Evolutionary conservation across 2,888 invertebrate genomes (phyloP).

Genomic region (Diogma glabrata): DNA sequence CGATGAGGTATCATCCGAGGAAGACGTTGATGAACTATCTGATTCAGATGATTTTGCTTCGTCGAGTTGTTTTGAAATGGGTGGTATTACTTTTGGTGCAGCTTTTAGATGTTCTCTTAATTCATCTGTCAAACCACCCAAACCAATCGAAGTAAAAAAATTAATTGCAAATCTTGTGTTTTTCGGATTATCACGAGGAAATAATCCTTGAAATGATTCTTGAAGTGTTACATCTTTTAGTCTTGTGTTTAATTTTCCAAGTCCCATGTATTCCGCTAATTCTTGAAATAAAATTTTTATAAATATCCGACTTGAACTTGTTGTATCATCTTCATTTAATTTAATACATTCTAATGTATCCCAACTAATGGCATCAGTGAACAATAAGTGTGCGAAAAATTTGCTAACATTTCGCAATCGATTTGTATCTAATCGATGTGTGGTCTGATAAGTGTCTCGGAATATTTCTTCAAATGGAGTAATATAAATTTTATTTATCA

Average conservation of each 20-base stretch:
- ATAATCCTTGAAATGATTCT: constrained; percentile 77
- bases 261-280: constrained; percentile 90
- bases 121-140: constrained; percentile 93
- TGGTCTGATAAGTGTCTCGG: constrained; percentile 86
- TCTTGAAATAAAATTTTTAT: constrained; percentile 97
- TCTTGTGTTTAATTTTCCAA: constrained; percentile 79
- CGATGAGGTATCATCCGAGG: constrained; percentile 15
- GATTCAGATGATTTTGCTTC: constrained; percentile 20
- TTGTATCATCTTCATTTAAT: constrained; percentile 94
- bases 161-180: constrained; percentile 97
- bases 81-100: constrained; percentile 31
- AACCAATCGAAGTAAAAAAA: constrained; percentile 92
- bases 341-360: constrained; percentile 79
- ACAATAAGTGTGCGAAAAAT: constrained; percentile 90
- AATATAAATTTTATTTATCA: constrained; percentile 85
- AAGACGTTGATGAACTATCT: constrained; percentile 17
- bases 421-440: constrained; percentile 91
- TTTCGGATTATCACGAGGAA: constrained; percentile 91
- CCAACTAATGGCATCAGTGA: constrained; percentile 97
- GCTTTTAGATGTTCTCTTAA: constrained; percentile 73
- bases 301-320: constrained; percentile 93
- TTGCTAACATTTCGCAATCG: constrained; percentile 92
- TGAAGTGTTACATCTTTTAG: constrained; percentile 82
- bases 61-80: constrained; percentile 27
- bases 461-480: constrained; percentile 92